Base-by-base conservation (phyloP, 2,888 invertebrate genomes). In the Pegoplata infirma region DNA sequence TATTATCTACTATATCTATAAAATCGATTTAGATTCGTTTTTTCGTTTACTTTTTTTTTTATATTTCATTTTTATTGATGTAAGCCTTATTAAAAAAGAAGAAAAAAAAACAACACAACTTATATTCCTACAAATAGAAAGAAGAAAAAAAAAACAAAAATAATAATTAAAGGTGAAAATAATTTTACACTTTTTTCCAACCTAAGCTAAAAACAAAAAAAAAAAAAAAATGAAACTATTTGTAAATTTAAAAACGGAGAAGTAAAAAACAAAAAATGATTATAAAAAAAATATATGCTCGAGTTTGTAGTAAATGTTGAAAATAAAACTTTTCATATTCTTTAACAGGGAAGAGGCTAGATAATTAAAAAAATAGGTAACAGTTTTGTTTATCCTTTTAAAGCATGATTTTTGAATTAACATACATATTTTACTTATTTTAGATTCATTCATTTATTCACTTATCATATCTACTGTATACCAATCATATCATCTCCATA, bases 401-500 rank as follows among this genome's bases (percentile, higher is more conserved):
- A n/a, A n/a, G n/a, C n/a, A n/a, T n/a, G n/a, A n/a, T n/a, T n/a
- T n/a, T n/a, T n/a, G n/a, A n/a, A n/a, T n/a, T n/a, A n/a, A n/a
- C n/a, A n/a, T n/a, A n/a, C n/a, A n/a, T n/a, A n/a, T n/a, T n/a
- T n/a, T n/a, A n/a, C n/a, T n/a, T n/a, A n/a, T n/a, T n/a, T n/a
- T n/a, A n/a, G n/a, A n/a, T n/a, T n/a, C n/a, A n/a, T n/a, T n/a
- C n/a, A n/a, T n/a, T n/a, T n/a, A n/a, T n/a, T n/a, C n/a, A 59
- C 8, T 59, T 64, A 40, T 72, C 75, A 75, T 79, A 77, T 88
- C 86, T 28, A 89, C 89, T 7, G 87, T 87, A 66, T 88, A 93
- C 93, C 93, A 93, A 84, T 93, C 93, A 85, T 93, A 91, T 93
- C 93, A 93, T 87, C 93, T 93, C 95, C 96, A 96, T 82, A 96